Base-by-base conservation (phyloP, 2,888 invertebrate genomes). In the Latrodectus elegans region DNA sequence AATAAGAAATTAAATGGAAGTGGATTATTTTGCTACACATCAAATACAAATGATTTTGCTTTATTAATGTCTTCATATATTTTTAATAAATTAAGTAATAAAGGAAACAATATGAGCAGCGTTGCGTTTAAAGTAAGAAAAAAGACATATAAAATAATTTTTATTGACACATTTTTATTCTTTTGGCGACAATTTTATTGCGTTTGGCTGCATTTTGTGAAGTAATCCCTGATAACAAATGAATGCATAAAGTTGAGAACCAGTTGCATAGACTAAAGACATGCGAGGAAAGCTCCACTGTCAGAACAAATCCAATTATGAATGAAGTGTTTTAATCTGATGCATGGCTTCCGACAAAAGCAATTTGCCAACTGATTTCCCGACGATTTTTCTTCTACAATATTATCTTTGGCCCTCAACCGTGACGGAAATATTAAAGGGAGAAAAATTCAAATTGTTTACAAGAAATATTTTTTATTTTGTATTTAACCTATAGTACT, bases 231-330 rank as follows among this genome's bases (percentile, higher is more conserved):
- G 67, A 81, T 77, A 84, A 84, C 77, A 72, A 84, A 77, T 77
- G 84, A 84, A 84, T 72, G 52, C 15, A 72, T 71, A 75, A 73
- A 81, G 81, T 73, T 49, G 64, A 53, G 22, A 52, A 81, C 81
- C 75, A 81, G 55, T n/a, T 52, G 53, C 71, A 60, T 72, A 72
- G 80, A 71, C 81, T 76, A 76, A 81, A 76, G 76, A 80, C 81
- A 77, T 72, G 38, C 15, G 52, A 77, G 79, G 60, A 81, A 76
- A 86, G 76, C 86, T 80, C 49, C 71, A 81, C 81, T 81, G 81
- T 81, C 86, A 81, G 53, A 67, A 76, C 85, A 86, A 86, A 86
- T 86, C 86, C 86, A 86, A 86, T 86, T 86, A 86, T 86, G 81
- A 86, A 67, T 67, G 81, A 76, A 76, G 76, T 81, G 86, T 81